Base-by-base conservation (phyloP, 2,888 invertebrate genomes). In the Pilophorus perplexus region DNA sequence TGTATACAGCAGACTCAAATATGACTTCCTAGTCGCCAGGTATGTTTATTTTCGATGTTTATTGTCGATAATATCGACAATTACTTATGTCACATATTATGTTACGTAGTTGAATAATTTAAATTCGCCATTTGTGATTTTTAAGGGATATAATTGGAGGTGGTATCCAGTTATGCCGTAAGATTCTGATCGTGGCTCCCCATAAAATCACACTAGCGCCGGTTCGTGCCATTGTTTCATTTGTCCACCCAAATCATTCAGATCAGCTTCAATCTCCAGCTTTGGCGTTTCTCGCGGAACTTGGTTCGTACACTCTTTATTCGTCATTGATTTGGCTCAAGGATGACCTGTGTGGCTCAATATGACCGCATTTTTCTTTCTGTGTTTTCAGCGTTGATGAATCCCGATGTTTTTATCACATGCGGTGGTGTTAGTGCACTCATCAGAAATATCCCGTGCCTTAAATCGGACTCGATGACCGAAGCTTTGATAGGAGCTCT, bases 401-500 rank as follows among this genome's bases (percentile, higher is more conserved):
- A 93, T 80, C 86, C 93, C 1, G 85, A 83, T 69, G 78, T 90
- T 71, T 85, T 93, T 73, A 87, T 93, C 74, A 81, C 83, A 46
- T 87, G 88, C 74, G 91, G 91, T 6, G 92, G 94, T 16, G 88
- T 95, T 54, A 85, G 86, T 67, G 88, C 93, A 4, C 83, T 90
- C 59, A 85, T 90, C 0, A 84, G 90, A 69, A 92, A 90, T 75
- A 82, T 93, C 20, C 82, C 92, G 42, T 90, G 91, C 75, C 91
- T 89, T 75, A 88, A 90, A 72, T 90, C 90, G 72, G 90, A 94
- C 0, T 85, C 90, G 69, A 90, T 95, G 79, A 88, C 91, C 4
- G 97, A 97, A 78, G 89, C 94, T 2, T 80, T 96, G 1, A 87
- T 95, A 72, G 93, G 92, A 0, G 90, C 93, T 12, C 79, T 97